These are phyloP conservation scores for Chloebia gouldiae DNA, from an alignment of 2,113 vertebrate species.

Conservation along the genomic window DNA sequence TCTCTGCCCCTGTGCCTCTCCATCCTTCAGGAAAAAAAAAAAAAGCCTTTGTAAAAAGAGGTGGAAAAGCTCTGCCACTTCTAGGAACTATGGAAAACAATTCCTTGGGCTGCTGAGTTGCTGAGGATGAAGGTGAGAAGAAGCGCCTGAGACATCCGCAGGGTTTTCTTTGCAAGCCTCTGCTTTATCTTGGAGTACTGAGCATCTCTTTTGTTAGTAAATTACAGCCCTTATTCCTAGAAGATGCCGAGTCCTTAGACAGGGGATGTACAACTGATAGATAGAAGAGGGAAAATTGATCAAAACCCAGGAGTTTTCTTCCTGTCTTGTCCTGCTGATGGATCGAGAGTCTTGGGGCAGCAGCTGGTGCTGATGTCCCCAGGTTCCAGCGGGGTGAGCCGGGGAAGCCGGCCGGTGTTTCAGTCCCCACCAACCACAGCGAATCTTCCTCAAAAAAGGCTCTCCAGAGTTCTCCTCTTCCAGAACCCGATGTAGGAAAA, in stretches of 20 bases:
- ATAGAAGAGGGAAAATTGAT: background rate
- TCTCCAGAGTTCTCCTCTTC: background rate
- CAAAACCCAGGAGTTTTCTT: background rate
- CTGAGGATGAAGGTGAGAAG: background rate
- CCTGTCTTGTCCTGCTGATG: background rate
- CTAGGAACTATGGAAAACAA: background rate
- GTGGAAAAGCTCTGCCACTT: background rate
- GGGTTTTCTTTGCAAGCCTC: background rate
- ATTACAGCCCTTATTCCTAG: background rate
- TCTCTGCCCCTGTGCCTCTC: background rate
- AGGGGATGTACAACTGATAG: background rate
- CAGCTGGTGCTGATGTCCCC: background rate
- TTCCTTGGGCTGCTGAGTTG: background rate
- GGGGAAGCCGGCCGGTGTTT: fast-evolving
- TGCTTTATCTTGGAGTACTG: background rate
- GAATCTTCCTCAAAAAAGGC: background rate
- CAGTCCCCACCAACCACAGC: fast-evolving
- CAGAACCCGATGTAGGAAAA: background rate
- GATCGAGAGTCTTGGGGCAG: background rate
- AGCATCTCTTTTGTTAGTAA: background rate
- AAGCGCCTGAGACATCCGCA: background rate
- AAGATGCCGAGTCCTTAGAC: background rate
- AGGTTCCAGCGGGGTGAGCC: background rate
- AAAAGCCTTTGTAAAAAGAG: fast-evolving
- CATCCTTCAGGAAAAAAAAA: background rate